Base-by-base conservation (phyloP, 2,888 invertebrate species). In the Cephus nigrinus region DNA sequence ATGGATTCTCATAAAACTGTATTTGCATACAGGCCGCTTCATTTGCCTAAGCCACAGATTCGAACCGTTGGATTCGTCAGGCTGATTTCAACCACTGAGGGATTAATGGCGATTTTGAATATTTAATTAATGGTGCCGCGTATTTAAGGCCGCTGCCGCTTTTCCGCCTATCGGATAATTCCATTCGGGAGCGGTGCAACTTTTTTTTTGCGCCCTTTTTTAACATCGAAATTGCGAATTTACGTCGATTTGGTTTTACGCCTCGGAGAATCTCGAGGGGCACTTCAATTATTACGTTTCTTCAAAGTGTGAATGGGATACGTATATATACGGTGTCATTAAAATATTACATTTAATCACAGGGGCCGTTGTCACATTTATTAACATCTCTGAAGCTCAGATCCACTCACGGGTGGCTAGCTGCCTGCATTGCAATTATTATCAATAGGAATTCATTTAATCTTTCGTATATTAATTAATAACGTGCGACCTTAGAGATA, bases 1-100 rank as follows among this genome's bases (percentile, higher is more conserved):
- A 76, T 75, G 75, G 78, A 75, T 81, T 77, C 79, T 82, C 79
- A 79, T 81, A 86, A 86, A 85, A 85, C 80, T 85, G 82, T 86
- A 86, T 86, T 84, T 86, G 85, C 84, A 86, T 85, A 82, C 71
- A 83, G 82, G 78, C 78, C 78, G 68, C 76, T 87, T 85, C 85
- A 87, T 87, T 88, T 87, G 86, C 86, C 84, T 87, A 88, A 88
- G 85, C 87, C 86, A 75, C 82, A 81, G 83, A 84, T 84, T 83
- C 83, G 80, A 80, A 85, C 80, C 83, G 81, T 73, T 76, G 81
- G 82, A 84, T 85, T 84, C 85, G 83, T 83, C 81, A 82, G 82
- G 80, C 82, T 81, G 85, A 86, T 85, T 86, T 83, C 80, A 80
- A 80, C 82, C 82, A 80, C 80, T 33, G 71, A 76, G 80, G 87